Percentiles rank a stretch among this genome's conserved stretches.
These are phyloP conservation scores for Porites evermanni DNA, from an alignment of 92 coral and sea anemone genomes.

Conservation along the genomic window DNA sequence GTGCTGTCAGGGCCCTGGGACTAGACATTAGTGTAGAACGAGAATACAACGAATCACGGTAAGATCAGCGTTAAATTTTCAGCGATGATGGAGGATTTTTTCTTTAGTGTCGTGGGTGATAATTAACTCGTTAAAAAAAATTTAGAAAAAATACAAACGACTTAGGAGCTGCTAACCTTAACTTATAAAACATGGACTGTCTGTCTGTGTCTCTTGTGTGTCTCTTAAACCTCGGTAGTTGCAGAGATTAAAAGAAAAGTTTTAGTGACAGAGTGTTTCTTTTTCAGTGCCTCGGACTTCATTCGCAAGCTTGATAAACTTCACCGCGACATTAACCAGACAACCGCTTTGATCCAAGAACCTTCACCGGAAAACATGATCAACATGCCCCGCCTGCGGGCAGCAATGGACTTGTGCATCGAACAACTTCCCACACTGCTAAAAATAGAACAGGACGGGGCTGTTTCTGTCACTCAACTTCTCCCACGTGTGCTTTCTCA, in stretches of 20 bases:
- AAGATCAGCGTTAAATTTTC: neutral
- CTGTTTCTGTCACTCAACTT: conserved; percentile 62
- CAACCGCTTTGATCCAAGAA: conserved; percentile 33
- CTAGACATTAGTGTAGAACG: conserved; percentile 80
- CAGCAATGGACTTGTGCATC: conserved; percentile 86
- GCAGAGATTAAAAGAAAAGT: no score
- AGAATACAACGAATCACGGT: conserved; percentile 86
- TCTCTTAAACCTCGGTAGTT: no score
- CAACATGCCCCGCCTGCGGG: conserved; percentile 80
- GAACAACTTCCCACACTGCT: conserved; percentile 94
- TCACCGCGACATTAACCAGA: conserved; percentile 52
- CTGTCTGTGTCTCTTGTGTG: no score
- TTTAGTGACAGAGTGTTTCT: neutral
- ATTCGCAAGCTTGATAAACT: conserved; percentile 73
- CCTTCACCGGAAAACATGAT: conserved; percentile 25
- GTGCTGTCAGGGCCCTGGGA: conserved; percentile 74
- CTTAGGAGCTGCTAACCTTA: no score
- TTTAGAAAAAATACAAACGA: no score
- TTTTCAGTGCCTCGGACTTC: conserved; percentile 79
- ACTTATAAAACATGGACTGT: no score
- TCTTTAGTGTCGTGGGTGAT: neutral
- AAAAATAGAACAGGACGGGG: conserved; percentile 67
- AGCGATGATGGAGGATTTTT: no score
- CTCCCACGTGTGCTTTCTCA: conserved; percentile 94
- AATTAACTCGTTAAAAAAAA: neutral